A percentile compares a stretch with the other conserved stretches of the same genome.
Conservation (phyloP, 2,113 vertebrate genomes). For the Microtus pennsylvanicus region DNA sequence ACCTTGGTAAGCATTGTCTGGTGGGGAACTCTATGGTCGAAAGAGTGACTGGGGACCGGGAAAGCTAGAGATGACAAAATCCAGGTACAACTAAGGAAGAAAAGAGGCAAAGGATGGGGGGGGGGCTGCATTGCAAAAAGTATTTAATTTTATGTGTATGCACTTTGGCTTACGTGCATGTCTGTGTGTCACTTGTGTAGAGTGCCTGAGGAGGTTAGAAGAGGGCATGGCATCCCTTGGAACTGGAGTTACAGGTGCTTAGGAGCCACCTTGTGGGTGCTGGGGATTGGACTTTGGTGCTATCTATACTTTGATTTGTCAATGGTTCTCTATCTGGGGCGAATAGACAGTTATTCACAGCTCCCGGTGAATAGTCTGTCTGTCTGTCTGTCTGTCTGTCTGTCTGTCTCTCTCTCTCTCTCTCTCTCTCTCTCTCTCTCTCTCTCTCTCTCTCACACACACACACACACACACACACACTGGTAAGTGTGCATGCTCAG, state of each 20-base stretch:
- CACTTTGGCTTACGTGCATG: background rate
- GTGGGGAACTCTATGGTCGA: background rate
- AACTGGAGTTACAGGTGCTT: background rate
- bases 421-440: background rate
- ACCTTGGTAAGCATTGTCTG: background rate
- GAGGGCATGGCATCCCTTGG: background rate
- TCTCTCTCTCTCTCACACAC: background rate
- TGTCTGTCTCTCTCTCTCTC: no score
- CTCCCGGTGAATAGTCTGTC: background rate
- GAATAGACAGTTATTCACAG: background rate
- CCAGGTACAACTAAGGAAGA: background rate
- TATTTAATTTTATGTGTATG: background rate
- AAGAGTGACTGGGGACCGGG: background rate
- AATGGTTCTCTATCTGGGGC: background rate
- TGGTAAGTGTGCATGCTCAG: background rate
- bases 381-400: no score
- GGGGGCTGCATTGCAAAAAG: no score
- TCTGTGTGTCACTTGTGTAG: background rate
- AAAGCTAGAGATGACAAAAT: background rate
- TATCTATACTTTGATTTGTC: background rate
- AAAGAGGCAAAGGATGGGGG: background rate
- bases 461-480: background rate
- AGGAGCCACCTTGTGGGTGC: background rate
- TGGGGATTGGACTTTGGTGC: background rate
- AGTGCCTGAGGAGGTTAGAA: background rate